Percentiles rank a stretch among this genome's conserved stretches.
Evolutionary conservation across 2,797 vertebrate species (phyloP).

Genomic region (Picus viridis): DNA sequence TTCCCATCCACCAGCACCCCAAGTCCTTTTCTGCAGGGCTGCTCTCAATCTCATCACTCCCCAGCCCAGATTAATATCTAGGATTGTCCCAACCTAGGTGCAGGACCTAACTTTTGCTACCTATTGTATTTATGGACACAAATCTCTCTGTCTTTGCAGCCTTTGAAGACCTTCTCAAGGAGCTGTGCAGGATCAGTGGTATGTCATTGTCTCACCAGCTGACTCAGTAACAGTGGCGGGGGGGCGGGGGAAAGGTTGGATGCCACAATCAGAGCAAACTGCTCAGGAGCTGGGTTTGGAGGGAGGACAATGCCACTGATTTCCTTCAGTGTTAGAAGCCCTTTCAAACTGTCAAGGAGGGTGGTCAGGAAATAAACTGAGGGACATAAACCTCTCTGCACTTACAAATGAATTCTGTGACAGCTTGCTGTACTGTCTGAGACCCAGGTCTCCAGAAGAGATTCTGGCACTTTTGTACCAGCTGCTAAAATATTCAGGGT

Average conservation of each 20-base stretch:
- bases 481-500: not conserved
- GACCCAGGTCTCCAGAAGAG: not conserved
- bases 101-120: not conserved
- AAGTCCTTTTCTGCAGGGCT: no score
- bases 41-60: no score
- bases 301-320: no score
- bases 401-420: not conserved
- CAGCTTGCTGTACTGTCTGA: not conserved
- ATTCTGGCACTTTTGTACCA: not conserved
- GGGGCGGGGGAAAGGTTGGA: not conserved
- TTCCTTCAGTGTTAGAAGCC: not conserved
- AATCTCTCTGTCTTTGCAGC: conserved; percentile 62
- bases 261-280: not conserved
- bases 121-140: not conserved
- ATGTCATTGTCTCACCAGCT: conserved; percentile 11
- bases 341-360: not conserved
- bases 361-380: not conserved
- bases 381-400: not conserved
- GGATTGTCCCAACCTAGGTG: no score
- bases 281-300: not conserved
- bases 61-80: no score
- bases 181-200: conserved; percentile 82
- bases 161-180: conserved; percentile 79
- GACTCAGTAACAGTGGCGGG: not conserved
- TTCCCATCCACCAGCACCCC: no score